Evolutionary conservation across 2,113 vertebrate species (phyloP).

Genomic region (Myotis davidii): DNA sequence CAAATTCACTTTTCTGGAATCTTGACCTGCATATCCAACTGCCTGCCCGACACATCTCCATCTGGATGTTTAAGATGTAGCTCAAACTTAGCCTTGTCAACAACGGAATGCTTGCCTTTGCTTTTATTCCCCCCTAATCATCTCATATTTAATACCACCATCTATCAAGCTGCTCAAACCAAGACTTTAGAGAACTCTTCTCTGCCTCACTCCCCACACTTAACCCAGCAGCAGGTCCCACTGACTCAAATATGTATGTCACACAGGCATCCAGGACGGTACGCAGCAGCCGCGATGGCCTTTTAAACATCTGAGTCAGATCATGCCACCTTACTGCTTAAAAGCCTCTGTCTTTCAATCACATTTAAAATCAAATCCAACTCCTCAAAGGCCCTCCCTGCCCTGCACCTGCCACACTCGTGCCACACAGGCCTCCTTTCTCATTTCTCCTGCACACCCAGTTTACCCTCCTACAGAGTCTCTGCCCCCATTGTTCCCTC

Average conservation of each 20-base stretch:
- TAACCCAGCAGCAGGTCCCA: neutral
- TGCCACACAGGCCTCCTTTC: neutral
- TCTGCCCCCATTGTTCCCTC: neutral
- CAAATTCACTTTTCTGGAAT: neutral
- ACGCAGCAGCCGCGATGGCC: neutral
- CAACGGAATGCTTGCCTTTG: neutral
- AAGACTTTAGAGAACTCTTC: neutral
- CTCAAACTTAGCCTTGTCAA: neutral
- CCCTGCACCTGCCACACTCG: neutral
- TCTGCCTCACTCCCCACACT: neutral
- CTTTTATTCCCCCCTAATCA: neutral
- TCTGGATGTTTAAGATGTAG: neutral
- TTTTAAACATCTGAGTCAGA: neutral
- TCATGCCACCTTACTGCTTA: neutral
- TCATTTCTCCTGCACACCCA: neutral
- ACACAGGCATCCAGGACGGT: neutral
- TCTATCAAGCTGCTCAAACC: neutral
- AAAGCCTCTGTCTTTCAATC: neutral
- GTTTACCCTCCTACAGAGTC: neutral
- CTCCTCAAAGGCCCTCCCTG: neutral
- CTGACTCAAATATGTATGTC: fast-evolving
- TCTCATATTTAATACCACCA: neutral
- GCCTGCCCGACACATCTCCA: neutral
- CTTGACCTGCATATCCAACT: neutral
- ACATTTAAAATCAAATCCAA: neutral